Evolutionary conservation across 2,888 invertebrate species (phyloP).

Genomic region (Stramonita haemastoma): DNA sequence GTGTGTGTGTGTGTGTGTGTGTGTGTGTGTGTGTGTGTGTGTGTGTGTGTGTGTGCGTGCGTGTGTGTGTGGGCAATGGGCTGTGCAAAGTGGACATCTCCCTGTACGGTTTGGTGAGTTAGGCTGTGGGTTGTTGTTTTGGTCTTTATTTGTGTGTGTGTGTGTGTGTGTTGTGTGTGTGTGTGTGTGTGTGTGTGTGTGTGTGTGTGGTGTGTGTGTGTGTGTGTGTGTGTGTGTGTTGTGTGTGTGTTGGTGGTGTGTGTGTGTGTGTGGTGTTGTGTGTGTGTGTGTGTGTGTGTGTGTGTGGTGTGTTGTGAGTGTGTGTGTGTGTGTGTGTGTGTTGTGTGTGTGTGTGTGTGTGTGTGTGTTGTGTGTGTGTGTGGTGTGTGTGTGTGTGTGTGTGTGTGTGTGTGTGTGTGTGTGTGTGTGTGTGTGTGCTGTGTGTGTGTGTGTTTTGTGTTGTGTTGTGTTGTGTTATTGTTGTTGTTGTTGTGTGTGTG

Average conservation of each 20-base stretch:
- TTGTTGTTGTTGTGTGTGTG: neutral
- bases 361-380: too few relatives aligned
- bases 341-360: too few relatives aligned
- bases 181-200: too few relatives aligned
- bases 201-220: too few relatives aligned
- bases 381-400: too few relatives aligned
- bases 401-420: too few relatives aligned
- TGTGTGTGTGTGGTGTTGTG: too few relatives aligned
- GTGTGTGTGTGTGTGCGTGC: neutral
- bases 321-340: neutral
- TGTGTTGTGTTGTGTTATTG: neutral
- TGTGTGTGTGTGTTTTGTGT: neutral
- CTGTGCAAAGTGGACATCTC: slow-evolving; percentile 67
- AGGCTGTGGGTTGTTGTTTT: neutral
- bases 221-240: too few relatives aligned
- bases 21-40: slow-evolving; percentile 23
- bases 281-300: neutral
- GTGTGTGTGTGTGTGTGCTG: too few relatives aligned
- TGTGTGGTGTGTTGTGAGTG: neutral
- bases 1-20: slow-evolving; percentile 14
- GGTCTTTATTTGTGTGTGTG: neutral
- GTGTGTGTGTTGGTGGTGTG: too few relatives aligned
- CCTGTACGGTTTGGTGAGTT: slow-evolving; percentile 59
- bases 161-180: too few relatives aligned
- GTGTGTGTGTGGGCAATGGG: slow-evolving; percentile 67